Conservation (phyloP, 2,888 invertebrate species). For the Aphodius granarius region DNA sequence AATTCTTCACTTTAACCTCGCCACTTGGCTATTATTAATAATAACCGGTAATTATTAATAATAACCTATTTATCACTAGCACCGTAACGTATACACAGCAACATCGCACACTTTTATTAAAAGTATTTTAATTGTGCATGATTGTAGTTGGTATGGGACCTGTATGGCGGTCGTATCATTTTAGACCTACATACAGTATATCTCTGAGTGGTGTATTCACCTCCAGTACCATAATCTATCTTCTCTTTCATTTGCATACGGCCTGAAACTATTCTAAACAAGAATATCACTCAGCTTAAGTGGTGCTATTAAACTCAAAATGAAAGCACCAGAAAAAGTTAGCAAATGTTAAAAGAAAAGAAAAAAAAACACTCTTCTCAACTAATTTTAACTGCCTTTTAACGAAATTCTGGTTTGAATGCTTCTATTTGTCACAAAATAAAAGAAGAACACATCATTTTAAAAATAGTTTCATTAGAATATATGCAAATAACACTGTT, state of each 20-base stretch:
- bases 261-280: background rate
- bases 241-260: background rate
- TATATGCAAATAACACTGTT: background rate
- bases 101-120: background rate
- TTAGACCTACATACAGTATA: conserved; percentile 8
- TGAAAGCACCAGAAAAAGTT: background rate
- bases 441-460: background rate
- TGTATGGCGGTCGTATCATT: conserved; percentile 6
- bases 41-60: too few species aligned
- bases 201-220: conserved; percentile 1
- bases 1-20: too few species aligned
- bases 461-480: background rate
- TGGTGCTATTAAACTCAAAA: background rate
- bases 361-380: background rate
- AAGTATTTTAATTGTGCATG: conserved; percentile 11
- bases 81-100: too few species aligned
- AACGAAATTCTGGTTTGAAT: background rate
- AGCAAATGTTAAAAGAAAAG: background rate
- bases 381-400: background rate
- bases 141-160: conserved; percentile 3
- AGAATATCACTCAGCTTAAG: background rate
- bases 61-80: too few species aligned
- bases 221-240: background rate
- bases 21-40: too few species aligned
- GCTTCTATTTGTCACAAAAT: background rate